Conservation (phyloP, 2,113 vertebrate species). For the Pseudonaja textilis region DNA sequence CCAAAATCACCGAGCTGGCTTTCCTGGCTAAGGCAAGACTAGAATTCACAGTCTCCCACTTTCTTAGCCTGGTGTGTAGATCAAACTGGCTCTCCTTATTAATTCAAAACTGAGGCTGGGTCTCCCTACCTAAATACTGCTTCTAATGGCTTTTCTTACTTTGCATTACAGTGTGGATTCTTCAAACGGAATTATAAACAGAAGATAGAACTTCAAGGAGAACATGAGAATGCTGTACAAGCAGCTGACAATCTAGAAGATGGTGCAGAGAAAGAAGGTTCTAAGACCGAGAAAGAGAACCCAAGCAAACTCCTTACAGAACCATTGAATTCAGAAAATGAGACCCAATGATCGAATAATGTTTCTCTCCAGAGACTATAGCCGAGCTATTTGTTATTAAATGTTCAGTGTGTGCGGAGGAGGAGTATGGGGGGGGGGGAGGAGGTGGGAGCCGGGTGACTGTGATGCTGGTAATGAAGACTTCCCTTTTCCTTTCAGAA, state of each 20-base stretch:
- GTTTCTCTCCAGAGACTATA: background rate
- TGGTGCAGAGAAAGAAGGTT: background rate
- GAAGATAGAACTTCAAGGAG: background rate
- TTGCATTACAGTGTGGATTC: constrained; percentile 11
- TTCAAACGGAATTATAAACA: constrained; percentile 29
- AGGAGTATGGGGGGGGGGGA: too few relatives aligned
- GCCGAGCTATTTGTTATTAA: background rate
- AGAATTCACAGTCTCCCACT: background rate
- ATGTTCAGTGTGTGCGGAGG: background rate
- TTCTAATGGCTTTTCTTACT: background rate
- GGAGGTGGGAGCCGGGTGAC: too few relatives aligned
- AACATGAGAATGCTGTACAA: background rate
- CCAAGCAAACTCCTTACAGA: background rate
- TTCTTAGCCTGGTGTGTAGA: background rate
- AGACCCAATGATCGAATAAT: background rate
- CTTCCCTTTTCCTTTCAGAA: background rate
- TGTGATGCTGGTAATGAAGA: background rate
- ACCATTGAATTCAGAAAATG: background rate
- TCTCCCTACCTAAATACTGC: background rate
- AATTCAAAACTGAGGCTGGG: background rate
- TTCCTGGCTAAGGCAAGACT: background rate
- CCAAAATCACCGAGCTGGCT: background rate
- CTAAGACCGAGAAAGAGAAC: background rate
- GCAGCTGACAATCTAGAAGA: background rate
- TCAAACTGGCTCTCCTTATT: background rate